Percentiles rank a stretch among this genome's conserved stretches.
phyloP scores from a whole-genome alignment of 2,797 vertebrate genomes.

The Acrossocheilus fasciatus region DNA sequence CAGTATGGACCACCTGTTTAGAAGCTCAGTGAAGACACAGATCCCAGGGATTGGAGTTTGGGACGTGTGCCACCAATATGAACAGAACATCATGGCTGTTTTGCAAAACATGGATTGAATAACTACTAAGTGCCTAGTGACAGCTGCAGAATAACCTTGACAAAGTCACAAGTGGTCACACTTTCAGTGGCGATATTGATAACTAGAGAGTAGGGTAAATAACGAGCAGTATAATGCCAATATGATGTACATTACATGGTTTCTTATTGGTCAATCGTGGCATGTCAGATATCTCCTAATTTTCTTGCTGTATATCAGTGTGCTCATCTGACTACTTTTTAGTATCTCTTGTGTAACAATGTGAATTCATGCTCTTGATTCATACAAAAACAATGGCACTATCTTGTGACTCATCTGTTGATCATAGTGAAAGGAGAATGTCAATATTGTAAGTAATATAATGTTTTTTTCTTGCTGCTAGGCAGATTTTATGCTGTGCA shows the following conservation, averaged over 20 bases:
- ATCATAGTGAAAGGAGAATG: not conserved
- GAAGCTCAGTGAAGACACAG: conserved; percentile 44
- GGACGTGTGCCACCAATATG: conserved; percentile 31
- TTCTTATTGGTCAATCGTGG: not conserved
- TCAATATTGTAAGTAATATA: not conserved
- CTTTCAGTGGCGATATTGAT: not conserved
- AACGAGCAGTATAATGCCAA: not conserved
- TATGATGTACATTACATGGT: not conserved
- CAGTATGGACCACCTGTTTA: conserved; percentile 62
- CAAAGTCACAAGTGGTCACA: conserved; percentile 2
- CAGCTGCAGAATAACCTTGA: conserved; percentile 40
- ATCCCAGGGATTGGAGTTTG: conserved; percentile 35
- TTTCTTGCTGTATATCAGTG: not conserved
- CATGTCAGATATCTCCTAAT: not conserved
- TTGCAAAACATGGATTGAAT: conserved; percentile 20
- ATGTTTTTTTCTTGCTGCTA: too few species aligned
- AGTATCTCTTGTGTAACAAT: not conserved
- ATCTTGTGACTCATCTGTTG: not conserved
- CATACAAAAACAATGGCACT: not conserved
- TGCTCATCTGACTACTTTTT: not conserved
- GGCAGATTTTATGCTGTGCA: not conserved
- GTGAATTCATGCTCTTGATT: not conserved
- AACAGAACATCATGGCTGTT: conserved; percentile 12
- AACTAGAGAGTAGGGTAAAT: not conserved
- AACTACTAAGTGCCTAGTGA: conserved; percentile 22